Evolutionary conservation across 2,797 vertebrate genomes (phyloP), one percentile per base, ranked within the genome.

Genomic region (Oreonectes daqikongensis): DNA sequence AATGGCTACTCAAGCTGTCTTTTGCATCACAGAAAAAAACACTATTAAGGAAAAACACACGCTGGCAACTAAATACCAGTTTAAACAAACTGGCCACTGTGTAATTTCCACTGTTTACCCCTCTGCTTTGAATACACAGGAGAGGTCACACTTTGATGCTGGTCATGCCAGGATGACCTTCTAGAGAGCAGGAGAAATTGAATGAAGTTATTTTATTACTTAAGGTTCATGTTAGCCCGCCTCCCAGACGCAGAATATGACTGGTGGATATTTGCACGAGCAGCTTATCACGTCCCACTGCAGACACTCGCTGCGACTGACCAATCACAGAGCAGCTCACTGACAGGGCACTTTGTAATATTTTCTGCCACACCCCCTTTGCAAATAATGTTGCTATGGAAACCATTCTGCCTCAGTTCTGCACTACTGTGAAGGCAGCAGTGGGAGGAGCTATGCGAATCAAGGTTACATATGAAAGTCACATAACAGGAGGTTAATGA

Each of bases 231-330:
- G 78, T 83, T 71, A 77, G 77, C 78, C 72, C n/a, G 63, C 74
- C 79, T 55, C 79, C 66, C 59, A 0, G 38, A 79, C 52, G 75
- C 68, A 69, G 30, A 78, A 50, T 59, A 18, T 81, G 79, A 50
- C 76, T 35, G 44, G 78, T 81, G 72, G 71, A 70, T 69, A 60
- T 77, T 64, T 44, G 76, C 75, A 85, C 69, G 68, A 79, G 81
- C 57, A 68, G 61, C 71, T 73, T 32, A 86, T 92, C 93, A 93
- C 89, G 89, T 93, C 88, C 85, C 87, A 90, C 88, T 93, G 91
- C 92, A 91, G 91, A 90, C 86, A 77, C 80, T 65, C 84, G 74
- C 80, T 86, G 80, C 79, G 78, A 76, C n/a, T 7, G 73, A 80
- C 90, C 89, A 93, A 92, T 89, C 87, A 79, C 70, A 50, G 0